phyloP scores from a whole-genome alignment of 2,888 invertebrate species.

The Cryptocephalus moraei region DNA sequence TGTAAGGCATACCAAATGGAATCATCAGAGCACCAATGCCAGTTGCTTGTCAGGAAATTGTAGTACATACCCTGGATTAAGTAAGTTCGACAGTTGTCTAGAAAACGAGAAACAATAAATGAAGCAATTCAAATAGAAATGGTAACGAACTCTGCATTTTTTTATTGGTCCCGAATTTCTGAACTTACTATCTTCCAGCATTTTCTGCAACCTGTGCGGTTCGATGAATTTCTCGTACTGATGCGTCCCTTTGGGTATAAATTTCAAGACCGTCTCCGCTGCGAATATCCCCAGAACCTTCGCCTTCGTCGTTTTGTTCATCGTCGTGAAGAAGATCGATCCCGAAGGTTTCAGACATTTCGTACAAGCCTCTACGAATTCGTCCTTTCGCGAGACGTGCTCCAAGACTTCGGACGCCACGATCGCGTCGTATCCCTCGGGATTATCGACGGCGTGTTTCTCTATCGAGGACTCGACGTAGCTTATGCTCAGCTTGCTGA shows the following conservation, averaged over 20 bases:
- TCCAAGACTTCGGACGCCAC: constrained; percentile 86
- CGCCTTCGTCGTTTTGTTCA: constrained; percentile 51
- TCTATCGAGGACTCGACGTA: constrained; percentile 49
- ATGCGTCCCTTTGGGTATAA: constrained; percentile 80
- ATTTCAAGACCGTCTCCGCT: constrained; percentile 65
- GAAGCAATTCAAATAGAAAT: neutral
- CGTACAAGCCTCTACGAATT: constrained; percentile 59
- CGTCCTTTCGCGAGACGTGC: constrained; percentile 65
- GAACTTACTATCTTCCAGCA: constrained; percentile 62
- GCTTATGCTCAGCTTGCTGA: constrained; percentile 38
- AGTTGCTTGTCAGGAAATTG: constrained; percentile 60
- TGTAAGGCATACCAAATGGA: constrained; percentile 72
- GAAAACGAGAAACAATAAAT: constrained; percentile 27
- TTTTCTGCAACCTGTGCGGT: constrained; percentile 63
- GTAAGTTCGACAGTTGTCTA: constrained; percentile 62
- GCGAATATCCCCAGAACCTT: constrained; percentile 59
- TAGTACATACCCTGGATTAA: constrained; percentile 68
- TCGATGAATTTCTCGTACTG: constrained; percentile 82
- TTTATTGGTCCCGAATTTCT: no score
- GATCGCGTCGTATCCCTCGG: constrained; percentile 64
- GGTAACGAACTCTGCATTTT: no score
- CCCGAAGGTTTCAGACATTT: constrained; percentile 49
- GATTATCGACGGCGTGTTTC: constrained; percentile 34
- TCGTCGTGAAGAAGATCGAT: constrained; percentile 59
- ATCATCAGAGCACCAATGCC: constrained; percentile 63